phyloP scores from a whole-genome alignment of 2,888 invertebrate species.

The Agrotis puta region DNA sequence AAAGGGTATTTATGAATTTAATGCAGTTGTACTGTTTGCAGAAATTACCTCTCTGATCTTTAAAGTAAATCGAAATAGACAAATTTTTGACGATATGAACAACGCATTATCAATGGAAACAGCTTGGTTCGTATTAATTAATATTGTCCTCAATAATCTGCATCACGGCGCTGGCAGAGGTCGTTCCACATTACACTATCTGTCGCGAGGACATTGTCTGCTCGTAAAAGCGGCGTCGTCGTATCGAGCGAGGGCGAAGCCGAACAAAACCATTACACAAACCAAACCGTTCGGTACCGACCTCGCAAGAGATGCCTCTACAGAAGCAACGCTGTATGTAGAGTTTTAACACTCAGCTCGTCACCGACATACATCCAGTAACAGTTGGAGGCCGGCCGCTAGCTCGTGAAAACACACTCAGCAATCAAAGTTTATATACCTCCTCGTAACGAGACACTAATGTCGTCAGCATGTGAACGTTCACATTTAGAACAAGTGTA shows the following conservation, averaged over 20 bases:
- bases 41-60: no score
- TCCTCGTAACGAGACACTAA: constrained; percentile 24
- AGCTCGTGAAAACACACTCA: constrained; percentile 5
- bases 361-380: constrained; percentile 9
- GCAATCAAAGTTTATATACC: constrained; percentile 41
- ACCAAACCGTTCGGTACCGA: neutral
- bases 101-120: no score
- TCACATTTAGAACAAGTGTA: constrained; percentile 12
- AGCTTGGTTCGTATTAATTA: no score
- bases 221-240: constrained; percentile 22
- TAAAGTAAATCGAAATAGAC: no score
- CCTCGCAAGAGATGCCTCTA: neutral
- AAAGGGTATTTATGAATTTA: no score
- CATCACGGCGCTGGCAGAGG: neutral
- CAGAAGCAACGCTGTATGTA: neutral
- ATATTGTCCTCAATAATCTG: no score
- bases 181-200: constrained; percentile 21
- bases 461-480: constrained; percentile 5
- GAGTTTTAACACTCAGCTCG: neutral
- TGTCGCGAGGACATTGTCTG: constrained; percentile 1
- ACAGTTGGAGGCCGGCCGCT: neutral
- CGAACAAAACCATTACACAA: neutral
- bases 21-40: no score
- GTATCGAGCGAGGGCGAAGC: constrained; percentile 6
- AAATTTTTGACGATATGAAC: no score